Percentiles rank a stretch among this genome's conserved stretches.
These are phyloP conservation scores for Scarus forsteni DNA, from an alignment of 2,797 vertebrate genomes.

Conservation along the genomic window DNA sequence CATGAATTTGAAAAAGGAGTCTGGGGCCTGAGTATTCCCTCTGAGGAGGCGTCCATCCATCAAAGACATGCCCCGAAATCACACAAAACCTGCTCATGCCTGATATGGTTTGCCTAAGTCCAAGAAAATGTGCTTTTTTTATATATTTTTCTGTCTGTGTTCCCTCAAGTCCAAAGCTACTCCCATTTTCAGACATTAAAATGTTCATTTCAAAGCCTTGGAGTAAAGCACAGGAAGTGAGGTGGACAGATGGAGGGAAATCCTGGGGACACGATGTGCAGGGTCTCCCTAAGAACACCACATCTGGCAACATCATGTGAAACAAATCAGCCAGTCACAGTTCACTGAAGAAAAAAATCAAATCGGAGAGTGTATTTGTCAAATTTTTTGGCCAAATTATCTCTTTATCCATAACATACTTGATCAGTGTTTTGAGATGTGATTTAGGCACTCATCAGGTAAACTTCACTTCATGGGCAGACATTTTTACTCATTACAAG, in stretches of 20 bases:
- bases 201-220: conserved; percentile 37
- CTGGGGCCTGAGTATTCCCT: conserved; percentile 38
- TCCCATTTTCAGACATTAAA: conserved; percentile 43
- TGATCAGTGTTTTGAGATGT: too few relatives aligned
- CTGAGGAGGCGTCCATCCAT: conserved; percentile 40
- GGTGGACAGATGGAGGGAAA: conserved; percentile 36
- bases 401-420: too few relatives aligned
- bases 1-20: conserved; percentile 50
- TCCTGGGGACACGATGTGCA: conserved; percentile 10
- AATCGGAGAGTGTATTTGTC: too few relatives aligned
- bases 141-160: conserved; percentile 44
- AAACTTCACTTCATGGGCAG: too few relatives aligned
- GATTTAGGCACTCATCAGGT: too few relatives aligned
- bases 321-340: conserved; percentile 14
- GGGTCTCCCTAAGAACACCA: background rate
- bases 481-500: too few relatives aligned
- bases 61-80: conserved; percentile 40
- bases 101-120: conserved; percentile 50
- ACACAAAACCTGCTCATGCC: conserved; percentile 36
- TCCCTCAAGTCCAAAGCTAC: conserved; percentile 43
- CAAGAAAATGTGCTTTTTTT: conserved; percentile 42
- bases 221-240: conserved; percentile 46
- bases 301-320: conserved; percentile 22
- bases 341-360: too few relatives aligned
- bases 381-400: too few relatives aligned